Percentiles rank a stretch among this genome's conserved stretches.
These are phyloP conservation scores for Coccyzus lansbergi DNA, from an alignment of 2,797 vertebrate genomes.

Conservation along the genomic window DNA sequence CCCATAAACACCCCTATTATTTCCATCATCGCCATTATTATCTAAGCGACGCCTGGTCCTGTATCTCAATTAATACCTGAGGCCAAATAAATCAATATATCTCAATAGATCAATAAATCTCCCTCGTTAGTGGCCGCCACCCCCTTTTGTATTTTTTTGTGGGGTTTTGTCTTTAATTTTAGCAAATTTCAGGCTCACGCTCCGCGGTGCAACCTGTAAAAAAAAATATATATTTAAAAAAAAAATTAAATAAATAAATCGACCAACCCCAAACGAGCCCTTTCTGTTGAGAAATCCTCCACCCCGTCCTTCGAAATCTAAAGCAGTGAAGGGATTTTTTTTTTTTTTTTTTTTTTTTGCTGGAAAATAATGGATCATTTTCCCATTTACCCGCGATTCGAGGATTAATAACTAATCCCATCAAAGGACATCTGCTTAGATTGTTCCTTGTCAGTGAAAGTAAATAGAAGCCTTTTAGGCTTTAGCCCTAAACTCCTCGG, in stretches of 20 bases:
- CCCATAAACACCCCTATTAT: too few species aligned
- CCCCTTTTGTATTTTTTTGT: neutral
- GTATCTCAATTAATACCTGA: rapidly evolving
- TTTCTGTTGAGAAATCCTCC: neutral
- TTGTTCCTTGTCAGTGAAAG: constrained; percentile 80
- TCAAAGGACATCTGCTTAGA: constrained; percentile 86
- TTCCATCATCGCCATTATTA: too few species aligned
- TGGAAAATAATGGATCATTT: constrained; percentile 83
- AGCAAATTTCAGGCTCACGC: neutral
- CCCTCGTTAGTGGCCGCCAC: rapidly evolving
- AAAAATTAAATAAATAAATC: neutral
- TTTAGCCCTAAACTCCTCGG: constrained; percentile 72
- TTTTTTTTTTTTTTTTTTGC: too few species aligned
- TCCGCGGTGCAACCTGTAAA: neutral
- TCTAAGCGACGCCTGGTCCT: neutral
- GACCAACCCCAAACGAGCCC: neutral
- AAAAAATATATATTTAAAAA: too few species aligned
- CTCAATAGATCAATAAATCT: too few species aligned
- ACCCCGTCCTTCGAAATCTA: neutral
- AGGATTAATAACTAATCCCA: constrained; percentile 86
- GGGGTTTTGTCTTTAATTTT: rapidly evolving
- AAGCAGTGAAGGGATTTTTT: constrained; percentile 46
- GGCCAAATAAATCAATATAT: too few species aligned
- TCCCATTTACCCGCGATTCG: constrained; percentile 81
- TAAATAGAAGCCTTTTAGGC: constrained; percentile 82